phyloP scores from a whole-genome alignment of 2,888 invertebrate species.

The Cephus pulcher region DNA sequence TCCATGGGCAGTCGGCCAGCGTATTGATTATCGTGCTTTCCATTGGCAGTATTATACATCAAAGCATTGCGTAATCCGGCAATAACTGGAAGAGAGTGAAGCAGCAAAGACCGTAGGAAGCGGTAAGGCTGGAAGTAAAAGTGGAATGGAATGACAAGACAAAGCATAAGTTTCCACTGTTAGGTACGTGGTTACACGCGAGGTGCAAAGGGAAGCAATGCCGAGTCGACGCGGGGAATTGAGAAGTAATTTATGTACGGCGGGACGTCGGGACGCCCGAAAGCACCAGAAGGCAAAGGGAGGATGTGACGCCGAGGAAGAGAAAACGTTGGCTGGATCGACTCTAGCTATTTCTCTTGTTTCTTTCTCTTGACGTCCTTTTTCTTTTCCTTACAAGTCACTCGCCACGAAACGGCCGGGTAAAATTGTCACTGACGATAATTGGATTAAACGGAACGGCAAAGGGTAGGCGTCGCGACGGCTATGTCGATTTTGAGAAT shows the following conservation, averaged over 20 bases:
- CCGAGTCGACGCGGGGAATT: constrained; percentile 10
- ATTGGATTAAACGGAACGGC: background rate
- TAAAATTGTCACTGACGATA: background rate
- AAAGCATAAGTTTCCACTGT: constrained; percentile 14
- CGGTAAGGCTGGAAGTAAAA: background rate
- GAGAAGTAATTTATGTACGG: background rate
- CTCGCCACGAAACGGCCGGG: background rate
- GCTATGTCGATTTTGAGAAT: background rate
- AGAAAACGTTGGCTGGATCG: background rate
- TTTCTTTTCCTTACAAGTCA: background rate
- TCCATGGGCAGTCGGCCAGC: constrained; percentile 25
- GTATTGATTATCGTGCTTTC: constrained; percentile 38
- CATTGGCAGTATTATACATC: constrained; percentile 35
- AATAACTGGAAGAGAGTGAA: background rate
- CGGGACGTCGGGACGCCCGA: background rate
- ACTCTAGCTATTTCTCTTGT: background rate
- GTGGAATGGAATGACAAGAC: constrained; percentile 15
- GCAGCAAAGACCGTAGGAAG: background rate
- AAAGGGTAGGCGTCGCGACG: background rate
- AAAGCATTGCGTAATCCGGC: constrained; percentile 34
- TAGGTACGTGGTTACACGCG: constrained; percentile 16
- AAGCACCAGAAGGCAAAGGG: background rate
- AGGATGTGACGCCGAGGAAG: background rate
- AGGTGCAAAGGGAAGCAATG: constrained; percentile 12
- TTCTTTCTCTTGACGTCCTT: background rate